phyloP scores from a whole-genome alignment of 2,888 invertebrate species.

The Fissipunctia ypsillon region DNA sequence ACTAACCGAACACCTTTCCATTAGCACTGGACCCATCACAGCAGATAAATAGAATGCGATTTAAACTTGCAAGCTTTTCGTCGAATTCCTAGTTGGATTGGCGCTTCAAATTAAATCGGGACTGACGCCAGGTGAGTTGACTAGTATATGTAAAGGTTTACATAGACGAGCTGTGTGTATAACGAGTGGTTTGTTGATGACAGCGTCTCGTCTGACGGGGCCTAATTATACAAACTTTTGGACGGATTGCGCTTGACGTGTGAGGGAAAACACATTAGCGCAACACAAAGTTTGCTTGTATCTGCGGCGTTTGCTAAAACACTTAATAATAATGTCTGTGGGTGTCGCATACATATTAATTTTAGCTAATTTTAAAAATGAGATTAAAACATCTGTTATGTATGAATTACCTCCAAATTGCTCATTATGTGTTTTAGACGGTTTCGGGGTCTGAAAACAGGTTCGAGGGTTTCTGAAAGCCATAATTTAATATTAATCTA shows the following conservation, averaged over 20 bases:
- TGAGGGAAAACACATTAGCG: constrained; percentile 15
- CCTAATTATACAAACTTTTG: constrained; percentile 60
- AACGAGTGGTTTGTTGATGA: constrained; percentile 37
- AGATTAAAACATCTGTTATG: background rate
- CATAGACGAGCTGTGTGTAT: constrained; percentile 18
- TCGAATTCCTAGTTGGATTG: constrained; percentile 7
- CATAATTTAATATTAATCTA: background rate
- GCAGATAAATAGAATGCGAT: constrained; percentile 27
- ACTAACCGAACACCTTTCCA: constrained; percentile 4
- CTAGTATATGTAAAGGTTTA: constrained; percentile 9
- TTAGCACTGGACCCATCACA: constrained; percentile 3
- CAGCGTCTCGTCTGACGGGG: constrained; percentile 42
- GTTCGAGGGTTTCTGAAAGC: background rate
- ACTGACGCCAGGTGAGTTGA: constrained; percentile 1
- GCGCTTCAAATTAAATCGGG: constrained; percentile 3
- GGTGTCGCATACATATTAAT: background rate
- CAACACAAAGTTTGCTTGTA: constrained; percentile 16
- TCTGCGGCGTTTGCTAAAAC: background rate
- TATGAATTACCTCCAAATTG: too few relatives aligned
- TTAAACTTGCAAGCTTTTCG: constrained; percentile 13
- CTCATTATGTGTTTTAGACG: background rate
- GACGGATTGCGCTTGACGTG: constrained; percentile 24
- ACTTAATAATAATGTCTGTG: background rate
- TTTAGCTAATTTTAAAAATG: background rate
- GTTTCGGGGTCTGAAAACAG: background rate